Evolutionary conservation across 2,113 vertebrate species (phyloP).

Genomic region (Macrotis lagotis): DNA sequence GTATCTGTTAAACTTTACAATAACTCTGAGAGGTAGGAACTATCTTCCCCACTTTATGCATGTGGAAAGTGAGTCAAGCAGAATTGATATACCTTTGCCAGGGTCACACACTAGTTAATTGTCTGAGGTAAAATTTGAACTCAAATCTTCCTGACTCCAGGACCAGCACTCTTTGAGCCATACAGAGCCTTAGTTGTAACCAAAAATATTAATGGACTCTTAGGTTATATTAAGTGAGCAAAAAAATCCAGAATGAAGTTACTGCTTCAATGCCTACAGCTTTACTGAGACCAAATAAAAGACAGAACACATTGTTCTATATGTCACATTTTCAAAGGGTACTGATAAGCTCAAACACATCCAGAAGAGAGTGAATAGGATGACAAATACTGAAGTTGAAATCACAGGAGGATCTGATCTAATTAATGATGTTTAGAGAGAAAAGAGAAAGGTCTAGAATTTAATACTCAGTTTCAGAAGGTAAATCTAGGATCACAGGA

Average conservation of each 20-base stretch:
- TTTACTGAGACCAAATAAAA: not conserved
- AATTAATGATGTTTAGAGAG: not conserved
- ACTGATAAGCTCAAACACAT: not conserved
- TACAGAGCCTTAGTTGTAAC: not conserved
- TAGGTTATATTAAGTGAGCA: not conserved
- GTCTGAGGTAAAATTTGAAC: not conserved
- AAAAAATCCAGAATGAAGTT: not conserved
- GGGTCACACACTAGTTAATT: not conserved
- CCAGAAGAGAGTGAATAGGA: not conserved
- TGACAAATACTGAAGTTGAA: not conserved
- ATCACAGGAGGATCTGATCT: not conserved
- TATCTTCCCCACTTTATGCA: not conserved
- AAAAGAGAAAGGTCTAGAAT: not conserved
- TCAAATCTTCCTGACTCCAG: not conserved
- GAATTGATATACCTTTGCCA: not conserved
- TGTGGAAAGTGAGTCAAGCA: not conserved
- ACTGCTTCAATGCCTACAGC: not conserved
- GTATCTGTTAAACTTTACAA: not conserved
- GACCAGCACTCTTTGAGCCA: not conserved
- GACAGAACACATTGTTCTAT: not conserved
- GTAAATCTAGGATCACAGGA: not conserved
- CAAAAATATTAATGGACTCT: not conserved
- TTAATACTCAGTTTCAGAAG: not conserved
- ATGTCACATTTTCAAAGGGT: not conserved
- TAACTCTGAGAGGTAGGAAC: not conserved